Evolutionary conservation across 2,113 vertebrate species (phyloP).

Genomic region (Gobius niger): DNA sequence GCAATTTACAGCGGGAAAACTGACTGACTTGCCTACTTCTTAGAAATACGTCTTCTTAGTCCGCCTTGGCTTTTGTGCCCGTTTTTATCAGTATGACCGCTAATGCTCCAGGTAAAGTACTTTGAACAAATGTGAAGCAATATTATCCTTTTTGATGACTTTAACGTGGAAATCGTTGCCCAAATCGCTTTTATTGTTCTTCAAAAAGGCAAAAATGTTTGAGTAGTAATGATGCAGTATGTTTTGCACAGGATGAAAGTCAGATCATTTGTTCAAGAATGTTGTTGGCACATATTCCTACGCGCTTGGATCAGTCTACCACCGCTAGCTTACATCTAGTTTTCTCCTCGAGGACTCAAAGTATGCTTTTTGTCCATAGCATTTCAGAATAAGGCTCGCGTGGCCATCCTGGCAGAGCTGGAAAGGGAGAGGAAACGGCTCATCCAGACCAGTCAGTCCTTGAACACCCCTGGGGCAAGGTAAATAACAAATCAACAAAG

Average conservation of each 20-base stretch:
- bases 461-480: slow-evolving; percentile 93
- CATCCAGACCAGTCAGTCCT: slow-evolving; percentile 86
- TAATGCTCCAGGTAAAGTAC: slow-evolving; percentile 70
- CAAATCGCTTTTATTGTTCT: background rate
- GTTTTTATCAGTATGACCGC: slow-evolving; percentile 75
- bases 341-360: background rate
- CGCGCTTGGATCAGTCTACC: background rate
- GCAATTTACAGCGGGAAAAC: background rate
- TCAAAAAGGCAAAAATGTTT: background rate
- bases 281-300: no score
- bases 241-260: no score
- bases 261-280: no score
- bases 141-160: background rate
- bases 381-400: slow-evolving; percentile 91
- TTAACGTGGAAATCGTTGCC: background rate
- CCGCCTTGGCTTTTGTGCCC: background rate
- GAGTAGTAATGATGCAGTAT: no score
- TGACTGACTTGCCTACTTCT: background rate
- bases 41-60: slow-evolving; percentile 2
- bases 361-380: slow-evolving; percentile 65
- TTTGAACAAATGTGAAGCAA: background rate
- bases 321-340: background rate
- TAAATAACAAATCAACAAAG: slow-evolving; percentile 46
- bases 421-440: slow-evolving; percentile 94
- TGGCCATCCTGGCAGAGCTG: slow-evolving; percentile 93